phyloP scores from a whole-genome alignment of 2,888 invertebrate genomes.

The Xestia xanthographa region DNA sequence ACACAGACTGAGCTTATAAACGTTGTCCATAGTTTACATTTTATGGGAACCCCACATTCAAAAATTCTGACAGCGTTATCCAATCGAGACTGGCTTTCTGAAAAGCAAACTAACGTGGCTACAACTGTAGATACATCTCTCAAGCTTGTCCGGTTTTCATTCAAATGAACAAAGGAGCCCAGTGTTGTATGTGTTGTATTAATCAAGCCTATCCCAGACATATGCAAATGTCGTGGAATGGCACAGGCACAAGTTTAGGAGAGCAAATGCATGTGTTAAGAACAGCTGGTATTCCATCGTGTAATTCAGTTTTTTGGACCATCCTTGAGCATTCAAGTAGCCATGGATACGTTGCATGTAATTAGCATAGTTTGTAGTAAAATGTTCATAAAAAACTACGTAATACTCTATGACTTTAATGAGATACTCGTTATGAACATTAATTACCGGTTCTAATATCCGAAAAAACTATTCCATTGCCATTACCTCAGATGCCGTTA shows the following conservation, averaged over 20 bases:
- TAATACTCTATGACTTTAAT: conserved; percentile 1
- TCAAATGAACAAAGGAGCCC: not conserved
- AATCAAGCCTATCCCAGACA: conserved; percentile 40
- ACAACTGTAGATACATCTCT: not conserved
- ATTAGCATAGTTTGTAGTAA: not conserved
- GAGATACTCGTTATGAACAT: too few species aligned
- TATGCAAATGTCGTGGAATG: conserved; percentile 36
- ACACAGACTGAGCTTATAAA: not conserved
- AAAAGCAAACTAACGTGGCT: not conserved
- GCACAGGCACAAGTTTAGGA: conserved; percentile 13
- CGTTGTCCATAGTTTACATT: too few species aligned
- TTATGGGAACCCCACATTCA: too few species aligned
- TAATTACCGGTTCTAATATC: not conserved
- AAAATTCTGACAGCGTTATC: too few species aligned
- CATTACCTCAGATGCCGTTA: too few species aligned
- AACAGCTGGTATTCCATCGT: conserved; percentile 12
- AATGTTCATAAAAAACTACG: not conserved
- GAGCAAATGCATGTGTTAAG: conserved; percentile 21
- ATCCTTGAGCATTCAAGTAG: not conserved
- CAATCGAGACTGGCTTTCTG: too few species aligned
- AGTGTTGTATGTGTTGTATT: conserved; percentile 6
- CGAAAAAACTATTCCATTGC: too few species aligned
- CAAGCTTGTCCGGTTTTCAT: not conserved
- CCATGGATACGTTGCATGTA: not conserved
- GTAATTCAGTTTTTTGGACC: conserved; percentile 25